Evolutionary conservation across 1,140 invertebrate species (phyloP).

Genomic region (Ylistrum balloti): DNA sequence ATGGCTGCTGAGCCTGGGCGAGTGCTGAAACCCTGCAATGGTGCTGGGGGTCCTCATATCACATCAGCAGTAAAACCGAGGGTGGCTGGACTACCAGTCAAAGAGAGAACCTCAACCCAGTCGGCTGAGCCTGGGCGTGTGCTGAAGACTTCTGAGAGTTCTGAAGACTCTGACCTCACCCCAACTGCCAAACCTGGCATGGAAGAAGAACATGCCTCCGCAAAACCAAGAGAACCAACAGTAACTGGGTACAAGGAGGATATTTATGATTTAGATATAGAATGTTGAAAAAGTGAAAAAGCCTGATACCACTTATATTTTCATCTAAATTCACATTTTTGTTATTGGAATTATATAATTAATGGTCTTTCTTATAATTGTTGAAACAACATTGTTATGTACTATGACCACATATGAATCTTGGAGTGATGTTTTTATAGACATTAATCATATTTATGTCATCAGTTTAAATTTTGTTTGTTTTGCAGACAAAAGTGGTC

Average conservation of each 20-base stretch:
- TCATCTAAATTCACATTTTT: no score
- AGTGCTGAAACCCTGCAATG: neutral
- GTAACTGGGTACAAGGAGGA: no score
- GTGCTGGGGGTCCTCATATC: neutral
- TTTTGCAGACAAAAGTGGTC: constrained; percentile 75
- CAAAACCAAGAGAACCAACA: neutral
- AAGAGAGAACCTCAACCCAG: neutral
- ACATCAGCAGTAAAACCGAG: neutral
- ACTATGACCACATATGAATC: no score
- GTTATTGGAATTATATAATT: no score
- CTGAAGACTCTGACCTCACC: neutral
- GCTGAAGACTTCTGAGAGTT: neutral
- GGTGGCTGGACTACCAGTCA: neutral
- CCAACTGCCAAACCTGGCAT: neutral
- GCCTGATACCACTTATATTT: no score
- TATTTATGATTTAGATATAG: no score
- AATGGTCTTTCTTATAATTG: no score
- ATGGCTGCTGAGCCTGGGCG: neutral
- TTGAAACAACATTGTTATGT: no score
- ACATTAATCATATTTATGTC: no score
- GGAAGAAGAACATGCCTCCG: neutral
- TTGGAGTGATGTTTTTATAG: no score
- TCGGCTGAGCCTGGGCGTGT: neutral
- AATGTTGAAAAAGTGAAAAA: no score
- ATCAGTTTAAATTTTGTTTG: neutral